Conservation (phyloP, 2,797 vertebrate genomes). For the Epinephelus coioides region DNA sequence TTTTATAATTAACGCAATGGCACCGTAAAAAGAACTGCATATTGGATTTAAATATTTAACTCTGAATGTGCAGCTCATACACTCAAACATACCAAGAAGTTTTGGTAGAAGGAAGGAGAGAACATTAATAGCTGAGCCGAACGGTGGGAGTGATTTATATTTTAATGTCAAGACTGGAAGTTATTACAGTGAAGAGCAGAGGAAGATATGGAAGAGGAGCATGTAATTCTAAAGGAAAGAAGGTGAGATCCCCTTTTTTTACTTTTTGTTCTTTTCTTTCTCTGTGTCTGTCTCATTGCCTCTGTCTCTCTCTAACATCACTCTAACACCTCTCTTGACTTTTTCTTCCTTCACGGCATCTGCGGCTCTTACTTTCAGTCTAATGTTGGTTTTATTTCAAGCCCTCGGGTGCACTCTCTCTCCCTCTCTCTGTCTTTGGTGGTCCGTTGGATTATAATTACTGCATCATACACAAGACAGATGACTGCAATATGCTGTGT, state of each 20-base stretch:
- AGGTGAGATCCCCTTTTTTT: neutral
- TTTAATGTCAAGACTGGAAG: slow-evolving; percentile 21
- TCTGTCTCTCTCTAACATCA: neutral
- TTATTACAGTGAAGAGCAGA: neutral
- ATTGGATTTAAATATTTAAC: neutral
- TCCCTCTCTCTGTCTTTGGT: neutral
- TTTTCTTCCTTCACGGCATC: neutral
- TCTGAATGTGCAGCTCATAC: neutral
- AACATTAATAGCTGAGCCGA: neutral
- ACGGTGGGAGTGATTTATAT: slow-evolving; percentile 21
- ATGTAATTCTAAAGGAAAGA: slow-evolving; percentile 5
- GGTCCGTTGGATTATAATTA: slow-evolving; percentile 32
- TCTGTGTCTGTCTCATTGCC: neutral
- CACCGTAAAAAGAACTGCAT: neutral
- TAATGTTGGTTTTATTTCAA: slow-evolving; percentile 41
- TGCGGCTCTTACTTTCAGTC: neutral
- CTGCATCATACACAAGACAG: slow-evolving; percentile 37
- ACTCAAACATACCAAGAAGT: neutral
- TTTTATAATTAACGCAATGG: neutral
- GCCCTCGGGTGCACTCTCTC: neutral
- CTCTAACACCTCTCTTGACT: neutral
- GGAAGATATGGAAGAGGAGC: neutral
- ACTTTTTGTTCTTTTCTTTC: neutral
- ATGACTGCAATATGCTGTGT: slow-evolving; percentile 45
- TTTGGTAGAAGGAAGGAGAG: neutral